Base-by-base conservation (phyloP, 1,140 invertebrate species). In the Megathymus violae region DNA sequence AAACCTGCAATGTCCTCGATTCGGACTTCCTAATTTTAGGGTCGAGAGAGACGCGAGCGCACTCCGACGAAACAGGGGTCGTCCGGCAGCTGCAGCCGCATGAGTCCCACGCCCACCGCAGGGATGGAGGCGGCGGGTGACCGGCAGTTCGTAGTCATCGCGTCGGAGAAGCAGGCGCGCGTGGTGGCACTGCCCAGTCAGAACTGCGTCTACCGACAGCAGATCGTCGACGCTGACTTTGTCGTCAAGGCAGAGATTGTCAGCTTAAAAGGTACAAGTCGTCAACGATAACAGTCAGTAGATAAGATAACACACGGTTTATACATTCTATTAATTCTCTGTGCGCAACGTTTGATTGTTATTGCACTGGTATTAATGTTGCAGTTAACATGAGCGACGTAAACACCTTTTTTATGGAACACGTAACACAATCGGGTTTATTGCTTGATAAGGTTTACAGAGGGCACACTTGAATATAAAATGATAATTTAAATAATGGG, bases 211-310 rank as follows among this genome's bases (percentile, higher is more conserved):
- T 97, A 96, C 89, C 94, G 95, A 68, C 95, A 96, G 88, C 96
- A 97, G 85, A 93, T 97, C 69, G 94, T 95, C 62, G 96, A 97
- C 73, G 94, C 95, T 44, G 96, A 97, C 88, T 98, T 98, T 92
- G 97, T 98, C 60, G 96, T 99, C 68, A 97, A 97, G 91, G 96
- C 97, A 65, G 97, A 99, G 92, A 96, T 98, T 78, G 96, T 98
- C 71, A 95, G 95, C 73, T 93, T 99, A 69, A 98, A 97, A 96
- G 97, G 97, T 98, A 68, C 10, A 11, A 5, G 10, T 31, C 31
- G 7, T 5, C 4, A 11, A 52, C 36, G 22, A n/a, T n/a, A n/a
- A n/a, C n/a, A n/a, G n/a, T n/a, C n/a, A n/a, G n/a, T n/a, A n/a
- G n/a, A n/a, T n/a, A n/a, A n/a, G n/a, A n/a, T n/a, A n/a, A n/a